Evolutionary conservation across 92 coral and sea anemone species (phyloP).

Genomic region (Porites evermanni): DNA sequence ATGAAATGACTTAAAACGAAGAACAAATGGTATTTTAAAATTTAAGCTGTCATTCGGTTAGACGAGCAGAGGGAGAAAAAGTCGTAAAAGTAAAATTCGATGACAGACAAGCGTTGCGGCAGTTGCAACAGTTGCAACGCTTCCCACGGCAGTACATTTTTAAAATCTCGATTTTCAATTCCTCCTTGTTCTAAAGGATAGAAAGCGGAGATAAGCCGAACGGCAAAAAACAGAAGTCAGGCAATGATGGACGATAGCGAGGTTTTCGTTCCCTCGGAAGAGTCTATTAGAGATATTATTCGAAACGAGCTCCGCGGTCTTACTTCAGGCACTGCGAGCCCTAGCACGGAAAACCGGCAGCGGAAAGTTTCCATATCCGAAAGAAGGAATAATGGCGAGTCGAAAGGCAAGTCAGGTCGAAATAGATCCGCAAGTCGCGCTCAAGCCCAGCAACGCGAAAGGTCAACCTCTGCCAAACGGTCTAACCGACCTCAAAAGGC

Average conservation of each 20-base stretch:
- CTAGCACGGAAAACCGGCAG: not conserved
- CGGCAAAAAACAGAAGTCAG: constrained; percentile 6
- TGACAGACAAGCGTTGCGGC: too few species aligned
- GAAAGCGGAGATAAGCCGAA: not conserved
- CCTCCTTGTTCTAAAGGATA: too few species aligned
- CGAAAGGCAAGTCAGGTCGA: not conserved
- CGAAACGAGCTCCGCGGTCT: not conserved
- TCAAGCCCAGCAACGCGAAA: not conserved
- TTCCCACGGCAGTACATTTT: too few species aligned
- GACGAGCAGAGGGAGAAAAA: too few species aligned
- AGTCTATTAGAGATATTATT: not conserved
- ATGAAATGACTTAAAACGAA: too few species aligned
- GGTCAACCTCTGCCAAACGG: not conserved
- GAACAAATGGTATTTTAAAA: too few species aligned
- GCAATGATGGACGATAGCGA: not conserved
- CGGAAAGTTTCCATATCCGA: not conserved
- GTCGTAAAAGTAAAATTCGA: too few species aligned
- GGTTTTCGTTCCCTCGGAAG: not conserved
- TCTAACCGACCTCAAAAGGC: not conserved
- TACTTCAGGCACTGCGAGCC: not conserved
- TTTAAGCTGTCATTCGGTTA: too few species aligned
- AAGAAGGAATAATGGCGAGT: not conserved
- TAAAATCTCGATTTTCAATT: too few species aligned
- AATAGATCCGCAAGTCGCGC: not conserved
- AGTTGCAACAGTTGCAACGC: too few species aligned